Evolutionary conservation across 2,888 invertebrate species (phyloP), one percentile per base, ranked within the genome.

Genomic region (Trilocha varians): DNA sequence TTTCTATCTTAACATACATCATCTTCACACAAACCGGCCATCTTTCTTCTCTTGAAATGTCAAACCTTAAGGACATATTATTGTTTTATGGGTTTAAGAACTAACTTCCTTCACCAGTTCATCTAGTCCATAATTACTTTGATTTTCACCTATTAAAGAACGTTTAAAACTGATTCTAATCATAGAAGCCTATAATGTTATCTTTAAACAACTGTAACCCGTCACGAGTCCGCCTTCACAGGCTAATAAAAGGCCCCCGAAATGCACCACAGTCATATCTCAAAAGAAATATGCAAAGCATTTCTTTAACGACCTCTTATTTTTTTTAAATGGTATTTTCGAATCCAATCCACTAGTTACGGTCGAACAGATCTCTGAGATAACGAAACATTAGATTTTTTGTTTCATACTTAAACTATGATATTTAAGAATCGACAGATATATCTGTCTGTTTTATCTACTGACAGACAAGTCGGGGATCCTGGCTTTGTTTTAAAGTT

Each of bases 361-460:
- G 62, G 59, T 60, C 54, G 54, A 70, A 65, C 50, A 52, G 78
- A 80, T 79, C 67, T 53, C 55, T 44, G 57, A 68, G 75, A 76
- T 77, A 72, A 18, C 44, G 45, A 52, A 58, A 55, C 64, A 65
- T 69, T 69, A 64, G 50, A 47, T 44, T 69, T 68, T 75, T 72
- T 18, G 18, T 76, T 72, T 65, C 57, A 57, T 52, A 59, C 18
- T 69, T 72, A 78, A 77, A 78, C 71, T 69, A 70, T 67, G 70
- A 75, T 69, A 68, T 70, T 70, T 70, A 67, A 72, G 62, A 68
- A 72, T 76, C 74, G 77, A 77, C 74, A 74, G 74, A 73, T 73
- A 68, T 60, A 76, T 78, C 74, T 65, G 68, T 62, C 25, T 25
- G 25, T 2, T 11, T 25, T 25, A 25, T 25, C 25, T 25, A 25